These are phyloP conservation scores for rat (Rattus norvegicus) DNA, from an alignment of 2,113 vertebrate genomes.

Conservation along the genomic window GRCr8 NC_086019.1:172719001-172719500, in stretches of 20 bases:
- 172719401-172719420: background rate
- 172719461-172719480: background rate
- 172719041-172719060: background rate
- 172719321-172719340: background rate
- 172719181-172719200: background rate
- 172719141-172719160: no score
- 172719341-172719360: background rate
- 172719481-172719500: background rate
- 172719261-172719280: background rate
- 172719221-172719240: background rate
- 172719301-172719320: background rate
- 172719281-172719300: background rate
- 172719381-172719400: background rate
- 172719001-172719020: slow-evolving; percentile 39
- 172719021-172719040: slow-evolving; percentile 2
- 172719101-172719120: background rate
- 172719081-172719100: slow-evolving; percentile 4
- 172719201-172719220: slow-evolving; percentile 18
- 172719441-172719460: background rate
- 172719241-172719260: background rate
- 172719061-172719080: background rate
- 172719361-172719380: background rate
- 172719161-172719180: background rate
- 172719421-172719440: background rate
- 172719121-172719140: background rate